A percentile compares a stretch with the other conserved stretches of the same genome.
phyloP scores from a whole-genome alignment of 2,113 vertebrate genomes.

The Lota lota region DNA sequence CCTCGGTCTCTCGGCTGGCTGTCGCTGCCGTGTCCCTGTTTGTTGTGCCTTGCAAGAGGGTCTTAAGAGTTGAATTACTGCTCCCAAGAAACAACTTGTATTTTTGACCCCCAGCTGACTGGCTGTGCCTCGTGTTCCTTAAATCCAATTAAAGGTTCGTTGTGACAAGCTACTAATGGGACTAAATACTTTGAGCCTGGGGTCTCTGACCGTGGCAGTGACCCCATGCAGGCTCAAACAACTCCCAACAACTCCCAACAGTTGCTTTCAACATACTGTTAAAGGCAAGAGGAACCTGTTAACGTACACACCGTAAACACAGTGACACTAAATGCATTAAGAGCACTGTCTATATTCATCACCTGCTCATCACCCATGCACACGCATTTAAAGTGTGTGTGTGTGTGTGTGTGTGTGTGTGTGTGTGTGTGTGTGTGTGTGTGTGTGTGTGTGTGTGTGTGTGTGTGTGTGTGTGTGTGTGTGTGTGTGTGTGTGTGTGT shows the following conservation, averaged over 20 bases:
- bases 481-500: background rate
- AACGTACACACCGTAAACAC: background rate
- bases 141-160: constrained; percentile 38
- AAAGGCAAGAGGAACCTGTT: background rate
- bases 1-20: no score
- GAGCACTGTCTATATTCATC: background rate
- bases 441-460: background rate
- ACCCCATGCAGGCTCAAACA: constrained; percentile 18
- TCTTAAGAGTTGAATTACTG: background rate
- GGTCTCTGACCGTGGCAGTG: constrained; percentile 27
- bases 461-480: background rate
- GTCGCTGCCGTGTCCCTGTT: no score
- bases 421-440: background rate
- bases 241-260: no score
- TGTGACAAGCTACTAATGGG: constrained; percentile 20
- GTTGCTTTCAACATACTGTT: background rate
- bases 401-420: background rate
- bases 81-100: background rate
- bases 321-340: background rate
- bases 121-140: background rate
- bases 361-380: background rate
- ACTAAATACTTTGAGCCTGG: constrained; percentile 11
- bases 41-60: background rate
- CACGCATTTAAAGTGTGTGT: background rate
- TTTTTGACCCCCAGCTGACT: background rate